phyloP scores from a whole-genome alignment of 92 coral and sea anemone species.

The Anthopleura xanthogrammica region DNA sequence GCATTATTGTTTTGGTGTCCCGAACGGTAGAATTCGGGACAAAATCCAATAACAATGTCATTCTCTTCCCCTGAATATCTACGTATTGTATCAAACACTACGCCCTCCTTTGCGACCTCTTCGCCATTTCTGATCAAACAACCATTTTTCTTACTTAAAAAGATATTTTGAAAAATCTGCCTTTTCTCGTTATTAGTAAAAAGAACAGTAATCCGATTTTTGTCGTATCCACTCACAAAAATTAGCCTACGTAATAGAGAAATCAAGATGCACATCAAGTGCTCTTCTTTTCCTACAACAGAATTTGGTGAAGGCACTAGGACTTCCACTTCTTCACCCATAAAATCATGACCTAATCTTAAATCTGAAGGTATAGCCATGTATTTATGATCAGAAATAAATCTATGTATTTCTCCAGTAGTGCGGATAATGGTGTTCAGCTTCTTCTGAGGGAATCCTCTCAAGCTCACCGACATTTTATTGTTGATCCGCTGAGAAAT shows the following conservation, averaged over 20 bases:
- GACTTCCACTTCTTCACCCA: not conserved
- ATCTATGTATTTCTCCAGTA: not conserved
- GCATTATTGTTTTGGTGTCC: slow-evolving; percentile 12
- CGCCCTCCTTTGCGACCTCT: not conserved
- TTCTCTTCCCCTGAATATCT: slow-evolving; percentile 14
- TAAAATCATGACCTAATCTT: slow-evolving; percentile 11
- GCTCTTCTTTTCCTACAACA: not conserved
- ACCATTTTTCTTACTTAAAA: not conserved
- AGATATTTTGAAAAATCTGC: not conserved
- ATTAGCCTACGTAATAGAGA: not conserved
- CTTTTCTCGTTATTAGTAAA: not conserved
- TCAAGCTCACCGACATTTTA: not conserved
- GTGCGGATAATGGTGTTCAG: slow-evolving; percentile 10
- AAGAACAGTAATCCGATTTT: slow-evolving; percentile 9
- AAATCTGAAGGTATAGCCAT: not conserved
- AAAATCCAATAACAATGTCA: slow-evolving; percentile 13
- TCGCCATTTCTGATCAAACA: slow-evolving; percentile 14
- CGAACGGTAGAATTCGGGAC: not conserved
- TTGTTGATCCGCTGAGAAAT: not conserved
- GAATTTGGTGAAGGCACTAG: not conserved
- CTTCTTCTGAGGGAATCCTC: not conserved
- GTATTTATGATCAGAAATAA: not conserved
- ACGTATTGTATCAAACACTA: slow-evolving; percentile 8
- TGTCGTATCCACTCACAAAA: not conserved
- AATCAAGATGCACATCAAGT: not conserved